phyloP scores from a whole-genome alignment of 2,113 vertebrate species.

The Theristicus caerulescens region DNA sequence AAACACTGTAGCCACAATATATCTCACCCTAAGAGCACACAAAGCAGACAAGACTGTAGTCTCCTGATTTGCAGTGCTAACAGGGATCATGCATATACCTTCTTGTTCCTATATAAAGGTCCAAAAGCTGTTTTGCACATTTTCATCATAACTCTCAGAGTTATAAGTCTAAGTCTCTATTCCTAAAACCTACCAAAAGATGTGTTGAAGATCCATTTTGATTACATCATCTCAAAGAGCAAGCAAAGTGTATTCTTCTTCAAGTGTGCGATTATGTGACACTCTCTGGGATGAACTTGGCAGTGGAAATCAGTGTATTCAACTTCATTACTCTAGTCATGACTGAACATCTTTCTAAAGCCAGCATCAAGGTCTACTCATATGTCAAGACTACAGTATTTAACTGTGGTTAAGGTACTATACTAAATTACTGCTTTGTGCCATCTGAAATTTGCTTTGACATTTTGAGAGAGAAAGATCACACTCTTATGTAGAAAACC shows the following conservation, averaged over 20 bases:
- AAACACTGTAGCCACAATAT: neutral
- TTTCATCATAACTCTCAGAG: neutral
- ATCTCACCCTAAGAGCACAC: neutral
- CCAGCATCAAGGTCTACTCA: neutral
- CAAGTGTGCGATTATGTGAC: neutral
- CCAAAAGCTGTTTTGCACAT: neutral
- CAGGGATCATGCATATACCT: neutral
- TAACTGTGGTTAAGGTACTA: neutral
- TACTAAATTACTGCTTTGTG: neutral
- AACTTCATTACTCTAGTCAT: neutral
- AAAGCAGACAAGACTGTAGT: neutral
- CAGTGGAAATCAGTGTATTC: neutral
- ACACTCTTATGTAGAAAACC: neutral
- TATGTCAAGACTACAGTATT: neutral
- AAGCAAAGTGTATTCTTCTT: neutral
- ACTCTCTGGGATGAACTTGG: neutral
- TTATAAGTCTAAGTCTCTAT: neutral
- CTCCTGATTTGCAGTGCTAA: neutral
- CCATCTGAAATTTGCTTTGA: neutral
- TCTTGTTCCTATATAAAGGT: neutral
- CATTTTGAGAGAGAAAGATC: neutral
- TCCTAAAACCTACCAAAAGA: neutral
- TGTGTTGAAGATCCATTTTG: neutral
- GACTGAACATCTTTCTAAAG: neutral
- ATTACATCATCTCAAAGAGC: neutral